Evolutionary conservation across 1,140 invertebrate genomes (phyloP).

Genomic region (Chelonus insularis): DNA sequence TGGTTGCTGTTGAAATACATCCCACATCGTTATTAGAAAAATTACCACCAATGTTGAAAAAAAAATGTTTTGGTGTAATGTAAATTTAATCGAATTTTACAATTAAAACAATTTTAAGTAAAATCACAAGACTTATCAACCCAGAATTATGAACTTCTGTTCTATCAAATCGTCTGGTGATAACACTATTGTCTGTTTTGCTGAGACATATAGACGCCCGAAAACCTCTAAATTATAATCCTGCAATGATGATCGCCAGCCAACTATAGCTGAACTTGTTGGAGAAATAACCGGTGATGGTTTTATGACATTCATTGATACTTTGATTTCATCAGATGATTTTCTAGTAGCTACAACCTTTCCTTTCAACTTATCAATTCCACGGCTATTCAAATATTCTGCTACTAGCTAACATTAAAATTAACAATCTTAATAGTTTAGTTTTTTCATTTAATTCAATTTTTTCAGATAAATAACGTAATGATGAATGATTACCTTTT

Average conservation of each 20-base stretch:
- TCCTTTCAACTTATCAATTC: constrained; percentile 34
- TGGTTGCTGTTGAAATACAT: constrained; percentile 71
- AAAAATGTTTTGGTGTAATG: constrained; percentile 65
- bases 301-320: constrained; percentile 38
- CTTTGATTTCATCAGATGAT: constrained; percentile 30
- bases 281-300: constrained; percentile 41
- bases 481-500: constrained; percentile 45
- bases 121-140: too few relatives aligned
- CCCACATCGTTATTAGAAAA: constrained; percentile 64
- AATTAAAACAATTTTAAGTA: neutral
- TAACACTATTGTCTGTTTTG: constrained; percentile 44
- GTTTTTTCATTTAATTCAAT: too few relatives aligned
- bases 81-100: constrained; percentile 35
- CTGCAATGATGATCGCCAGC: constrained; percentile 51
- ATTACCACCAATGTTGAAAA: constrained; percentile 65
- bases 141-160: constrained; percentile 46
- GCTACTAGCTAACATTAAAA: too few relatives aligned
- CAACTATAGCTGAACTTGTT: constrained; percentile 52
- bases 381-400: too few relatives aligned
- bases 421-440: too few relatives aligned
- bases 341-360: constrained; percentile 33
- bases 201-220: constrained; percentile 51
- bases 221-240: constrained; percentile 51
- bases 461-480: too few relatives aligned
- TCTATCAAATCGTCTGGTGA: constrained; percentile 32